Conservation (phyloP, 2,888 invertebrate genomes). For the Syrista parreyssii region DNA sequence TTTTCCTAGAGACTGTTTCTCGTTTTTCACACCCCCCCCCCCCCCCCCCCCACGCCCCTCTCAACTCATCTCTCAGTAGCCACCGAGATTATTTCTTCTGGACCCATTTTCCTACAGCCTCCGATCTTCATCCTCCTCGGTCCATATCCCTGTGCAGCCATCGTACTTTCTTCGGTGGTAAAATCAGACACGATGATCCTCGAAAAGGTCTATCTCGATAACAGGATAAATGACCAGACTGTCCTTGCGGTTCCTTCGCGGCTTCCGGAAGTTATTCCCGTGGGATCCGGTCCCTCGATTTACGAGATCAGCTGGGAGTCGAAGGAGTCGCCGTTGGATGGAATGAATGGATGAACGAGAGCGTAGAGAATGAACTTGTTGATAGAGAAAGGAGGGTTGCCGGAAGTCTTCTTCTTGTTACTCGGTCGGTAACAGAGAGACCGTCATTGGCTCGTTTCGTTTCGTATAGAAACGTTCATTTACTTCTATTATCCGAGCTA, state of each 20-base stretch:
- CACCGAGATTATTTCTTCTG: too few species aligned
- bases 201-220: not conserved
- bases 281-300: too few species aligned
- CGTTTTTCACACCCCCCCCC: too few species aligned
- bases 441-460: conserved; percentile 54
- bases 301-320: too few species aligned
- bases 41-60: too few species aligned
- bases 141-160: not conserved
- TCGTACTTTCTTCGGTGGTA: not conserved
- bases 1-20: too few species aligned
- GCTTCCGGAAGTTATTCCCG: too few species aligned
- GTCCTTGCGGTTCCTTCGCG: conserved; percentile 14
- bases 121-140: not conserved
- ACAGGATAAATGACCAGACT: conserved; percentile 1
- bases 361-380: not conserved
- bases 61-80: too few species aligned
- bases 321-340: too few species aligned
- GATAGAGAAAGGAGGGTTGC: not conserved
- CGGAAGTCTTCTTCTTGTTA: not conserved
- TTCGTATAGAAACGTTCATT: conserved; percentile 53
- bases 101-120: too few species aligned
- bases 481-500: conserved; percentile 59
- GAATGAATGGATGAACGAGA: too few species aligned
- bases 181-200: too few species aligned
- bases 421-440: not conserved